Evolutionary conservation across 1,140 invertebrate species (phyloP).

Genomic region (Chelonus insularis): DNA sequence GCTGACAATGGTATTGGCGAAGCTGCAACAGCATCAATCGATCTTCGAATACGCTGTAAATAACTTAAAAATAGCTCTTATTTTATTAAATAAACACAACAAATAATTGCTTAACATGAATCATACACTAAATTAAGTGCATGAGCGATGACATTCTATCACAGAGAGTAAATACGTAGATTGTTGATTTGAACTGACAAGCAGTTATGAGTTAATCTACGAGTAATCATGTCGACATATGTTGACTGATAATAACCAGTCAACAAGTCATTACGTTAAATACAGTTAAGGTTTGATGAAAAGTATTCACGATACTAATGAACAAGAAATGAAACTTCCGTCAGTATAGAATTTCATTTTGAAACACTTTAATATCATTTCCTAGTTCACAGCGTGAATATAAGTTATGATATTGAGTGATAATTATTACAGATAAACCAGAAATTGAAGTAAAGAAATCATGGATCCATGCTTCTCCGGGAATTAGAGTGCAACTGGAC

Average conservation of each 20-base stretch:
- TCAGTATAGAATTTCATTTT: not conserved
- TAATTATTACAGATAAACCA: conserved; percentile 67
- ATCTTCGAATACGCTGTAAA: conserved; percentile 66
- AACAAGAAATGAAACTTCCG: conserved; percentile 2
- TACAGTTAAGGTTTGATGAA: not conserved
- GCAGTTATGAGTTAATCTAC: conserved; percentile 3
- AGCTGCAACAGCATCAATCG: conserved; percentile 65
- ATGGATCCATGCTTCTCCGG: conserved; percentile 74
- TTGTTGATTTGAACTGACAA: not conserved
- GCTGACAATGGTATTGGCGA: conserved; percentile 76
- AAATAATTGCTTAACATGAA: too few species aligned
- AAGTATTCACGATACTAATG: not conserved
- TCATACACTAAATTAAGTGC: too few species aligned
- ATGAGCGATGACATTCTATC: not conserved
- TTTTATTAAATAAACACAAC: too few species aligned
- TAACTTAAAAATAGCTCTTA: too few species aligned
- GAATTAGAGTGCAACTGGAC: conserved; percentile 68
- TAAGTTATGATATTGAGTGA: conserved; percentile 1
- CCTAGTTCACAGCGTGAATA: not conserved
- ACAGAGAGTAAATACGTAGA: not conserved
- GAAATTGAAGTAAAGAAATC: conserved; percentile 64
- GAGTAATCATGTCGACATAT: not conserved
- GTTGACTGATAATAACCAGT: not conserved
- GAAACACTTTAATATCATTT: not conserved
- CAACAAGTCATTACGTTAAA: not conserved